A percentile compares a stretch with the other conserved stretches of the same genome.
These are phyloP conservation scores for Lepas anatifera DNA, from an alignment of 2,888 invertebrate species.

Conservation along the genomic window DNA sequence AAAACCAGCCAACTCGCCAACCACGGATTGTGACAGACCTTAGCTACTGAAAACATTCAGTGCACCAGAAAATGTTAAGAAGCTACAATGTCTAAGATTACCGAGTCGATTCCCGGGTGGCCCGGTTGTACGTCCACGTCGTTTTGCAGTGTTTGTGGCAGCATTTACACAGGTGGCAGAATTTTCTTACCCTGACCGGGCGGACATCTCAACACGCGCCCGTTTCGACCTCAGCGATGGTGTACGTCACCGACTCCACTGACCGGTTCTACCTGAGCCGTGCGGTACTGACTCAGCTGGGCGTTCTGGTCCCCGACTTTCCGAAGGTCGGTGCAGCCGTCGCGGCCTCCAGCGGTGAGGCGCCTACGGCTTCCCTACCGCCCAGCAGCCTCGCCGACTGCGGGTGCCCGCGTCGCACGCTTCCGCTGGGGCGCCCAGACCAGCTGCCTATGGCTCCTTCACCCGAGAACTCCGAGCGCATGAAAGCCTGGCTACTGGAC, in stretches of 20 bases:
- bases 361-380: too few relatives aligned
- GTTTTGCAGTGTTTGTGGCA: too few relatives aligned
- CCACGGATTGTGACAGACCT: too few relatives aligned
- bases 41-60: too few relatives aligned
- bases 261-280: slow-evolving; percentile 9
- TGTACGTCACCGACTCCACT: background rate
- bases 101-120: too few relatives aligned
- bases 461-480: background rate
- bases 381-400: background rate
- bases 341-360: background rate
- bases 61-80: too few relatives aligned
- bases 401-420: background rate
- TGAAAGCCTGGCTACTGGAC: slow-evolving; percentile 1
- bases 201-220: background rate
- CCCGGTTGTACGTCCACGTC: too few relatives aligned
- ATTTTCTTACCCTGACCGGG: slow-evolving; percentile 9
- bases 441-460: background rate
- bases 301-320: background rate
- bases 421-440: background rate
- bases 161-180: too few relatives aligned
- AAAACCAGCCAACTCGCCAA: too few relatives aligned
- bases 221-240: background rate
- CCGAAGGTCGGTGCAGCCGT: background rate
- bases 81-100: too few relatives aligned
- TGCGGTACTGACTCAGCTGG: background rate